Evolutionary conservation across 2,113 vertebrate species (phyloP), one percentile per base, ranked within the genome.

Genomic region (Falco punctatus): DNA sequence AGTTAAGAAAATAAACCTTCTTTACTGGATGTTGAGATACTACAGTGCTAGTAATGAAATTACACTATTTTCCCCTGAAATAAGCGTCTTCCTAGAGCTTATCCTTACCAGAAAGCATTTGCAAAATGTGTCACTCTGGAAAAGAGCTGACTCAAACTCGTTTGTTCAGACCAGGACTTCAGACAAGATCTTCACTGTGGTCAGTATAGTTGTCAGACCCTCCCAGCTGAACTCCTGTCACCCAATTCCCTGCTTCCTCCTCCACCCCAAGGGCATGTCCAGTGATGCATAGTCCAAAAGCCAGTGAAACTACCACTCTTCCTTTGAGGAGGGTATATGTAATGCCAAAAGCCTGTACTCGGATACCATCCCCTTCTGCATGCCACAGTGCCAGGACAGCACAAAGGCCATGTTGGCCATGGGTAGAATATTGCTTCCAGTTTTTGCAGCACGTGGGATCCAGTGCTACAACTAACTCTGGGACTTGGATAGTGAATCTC

Each of bases 261-360:
- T 69, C 51, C 79, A 58, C 3, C 15, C 51, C 27, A 30, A 69
- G 15, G 33, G 58, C 1, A 89, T 17, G 30, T 35, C 49, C 78
- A 59, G 52, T 6, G 46, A 3, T 42, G 11, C 33, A 8, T 0
- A 49, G 35, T 33, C 32, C 88, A 75, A 87, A 67, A 69, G 21
- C 11, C 52, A 69, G 32, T 11, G 27, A 59, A 91, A 72, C 10
- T 28, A n/a, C 7, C 12, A 24, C 23, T 74, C 19, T n/a, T 52
- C 52, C 57, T 81, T 49, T 38, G 38, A 71, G 40, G 86, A 49
- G 14, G 19, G 20, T 77, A 11, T 8, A 35, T 6, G 19, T 14
- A 42, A 69, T 61, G 52, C 13, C 54, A 38, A 71, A 86, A 90
- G 28, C 33, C 11, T 7, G 0, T 18, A 22, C 0, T 0, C 5